phyloP scores from a whole-genome alignment of 2,797 vertebrate genomes.

The Pseudochaenichthys georgianus region DNA sequence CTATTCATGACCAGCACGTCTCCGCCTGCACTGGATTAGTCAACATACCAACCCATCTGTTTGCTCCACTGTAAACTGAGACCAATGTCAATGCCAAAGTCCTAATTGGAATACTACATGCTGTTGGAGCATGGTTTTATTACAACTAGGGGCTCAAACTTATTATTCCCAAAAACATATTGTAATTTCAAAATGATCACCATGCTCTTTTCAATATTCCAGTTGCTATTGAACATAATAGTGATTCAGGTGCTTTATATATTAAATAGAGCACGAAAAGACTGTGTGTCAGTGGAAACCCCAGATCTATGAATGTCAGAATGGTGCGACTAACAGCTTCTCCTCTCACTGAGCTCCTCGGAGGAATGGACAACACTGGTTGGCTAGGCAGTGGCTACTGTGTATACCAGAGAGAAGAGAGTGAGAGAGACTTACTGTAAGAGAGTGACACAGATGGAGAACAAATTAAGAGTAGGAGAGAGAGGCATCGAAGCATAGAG shows the following conservation, averaged over 20 bases:
- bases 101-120: constrained; percentile 65
- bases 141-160: constrained; percentile 1
- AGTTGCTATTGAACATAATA: neutral
- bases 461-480: constrained; percentile 43
- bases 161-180: neutral
- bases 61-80: constrained; percentile 74
- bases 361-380: constrained; percentile 60
- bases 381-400: constrained; percentile 58
- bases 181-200: neutral
- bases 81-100: constrained; percentile 78
- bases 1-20: constrained; percentile 82
- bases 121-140: constrained; percentile 2
- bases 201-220: neutral
- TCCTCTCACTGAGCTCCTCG: constrained; percentile 56
- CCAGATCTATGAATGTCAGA: constrained; percentile 47
- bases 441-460: constrained; percentile 60
- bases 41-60: constrained; percentile 75
- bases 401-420: constrained; percentile 40
- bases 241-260: neutral
- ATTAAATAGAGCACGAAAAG: constrained; percentile 7
- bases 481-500: constrained; percentile 75
- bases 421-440: constrained; percentile 22
- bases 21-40: constrained; percentile 83
- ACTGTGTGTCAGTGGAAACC: constrained; percentile 54
- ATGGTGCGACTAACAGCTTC: constrained; percentile 60